Conservation (phyloP, 2,888 invertebrate genomes). For the Stenodera caucasica region DNA sequence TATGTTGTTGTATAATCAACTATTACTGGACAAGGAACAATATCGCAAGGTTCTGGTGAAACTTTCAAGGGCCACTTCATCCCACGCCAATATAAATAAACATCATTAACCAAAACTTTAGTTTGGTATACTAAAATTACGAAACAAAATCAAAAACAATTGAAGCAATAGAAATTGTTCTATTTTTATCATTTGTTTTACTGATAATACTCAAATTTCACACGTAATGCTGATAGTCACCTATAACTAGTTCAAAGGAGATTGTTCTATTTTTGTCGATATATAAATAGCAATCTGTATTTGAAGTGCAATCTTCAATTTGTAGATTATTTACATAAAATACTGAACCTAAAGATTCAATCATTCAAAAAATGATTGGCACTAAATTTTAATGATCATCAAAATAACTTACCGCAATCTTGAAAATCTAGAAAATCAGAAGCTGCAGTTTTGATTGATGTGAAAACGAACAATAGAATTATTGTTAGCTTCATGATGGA, state of each 20-base stretch:
- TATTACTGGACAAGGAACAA: slow-evolving; percentile 1
- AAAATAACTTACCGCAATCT: slow-evolving; percentile 3
- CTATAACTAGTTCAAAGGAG: background rate
- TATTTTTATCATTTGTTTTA: no score
- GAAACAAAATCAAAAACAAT: background rate
- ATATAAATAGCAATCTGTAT: background rate
- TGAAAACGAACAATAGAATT: background rate
- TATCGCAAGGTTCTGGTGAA: background rate
- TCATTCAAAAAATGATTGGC: background rate
- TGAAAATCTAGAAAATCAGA: background rate
- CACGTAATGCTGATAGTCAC: no score
- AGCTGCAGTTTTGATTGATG: background rate
- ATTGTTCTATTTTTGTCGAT: background rate
- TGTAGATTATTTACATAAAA: background rate
- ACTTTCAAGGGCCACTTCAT: background rate
- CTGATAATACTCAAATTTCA: no score
- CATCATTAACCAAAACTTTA: background rate
- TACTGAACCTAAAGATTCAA: background rate
- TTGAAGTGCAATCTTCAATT: background rate
- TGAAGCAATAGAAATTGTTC: background rate
- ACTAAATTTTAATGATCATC: background rate
- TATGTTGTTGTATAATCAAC: background rate
- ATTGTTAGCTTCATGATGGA: background rate
- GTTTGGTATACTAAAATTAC: background rate
- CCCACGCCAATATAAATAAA: slow-evolving; percentile 5